These are phyloP conservation scores for Crocodylus rhombifer DNA, from an alignment of 2,797 vertebrate species.

Conservation along the genomic window DNA sequence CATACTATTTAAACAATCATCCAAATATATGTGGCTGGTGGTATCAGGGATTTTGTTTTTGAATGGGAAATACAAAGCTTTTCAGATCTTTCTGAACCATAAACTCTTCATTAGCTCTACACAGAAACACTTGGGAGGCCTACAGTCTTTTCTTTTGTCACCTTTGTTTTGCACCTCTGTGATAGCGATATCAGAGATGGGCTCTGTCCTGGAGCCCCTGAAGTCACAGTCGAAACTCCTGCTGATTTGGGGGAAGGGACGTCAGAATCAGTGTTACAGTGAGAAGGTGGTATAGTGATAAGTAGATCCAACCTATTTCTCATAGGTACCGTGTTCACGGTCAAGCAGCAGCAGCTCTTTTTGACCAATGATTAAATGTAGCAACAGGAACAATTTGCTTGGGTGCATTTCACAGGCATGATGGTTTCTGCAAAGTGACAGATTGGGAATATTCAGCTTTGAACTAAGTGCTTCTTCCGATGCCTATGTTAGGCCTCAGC, in stretches of 20 bases:
- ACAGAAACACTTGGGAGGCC: not conserved
- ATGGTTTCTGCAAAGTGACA: constrained; percentile 40
- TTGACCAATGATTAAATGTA: constrained; percentile 47
- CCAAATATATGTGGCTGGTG: not conserved
- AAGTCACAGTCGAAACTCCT: not conserved
- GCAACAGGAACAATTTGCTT: constrained; percentile 9
- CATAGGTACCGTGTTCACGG: not conserved
- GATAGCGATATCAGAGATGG: not conserved
- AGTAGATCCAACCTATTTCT: not conserved
- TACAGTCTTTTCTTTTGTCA: not conserved
- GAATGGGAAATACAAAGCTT: not conserved
- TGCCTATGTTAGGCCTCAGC: not conserved
- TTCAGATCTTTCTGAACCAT: not conserved
- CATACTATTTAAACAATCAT: not conserved
- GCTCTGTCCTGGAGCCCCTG: not conserved
- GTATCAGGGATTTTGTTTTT: not conserved
- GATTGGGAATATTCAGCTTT: constrained; percentile 30
- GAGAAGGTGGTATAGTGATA: not conserved
- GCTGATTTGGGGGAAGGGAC: not conserved
- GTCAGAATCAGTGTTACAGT: not conserved
- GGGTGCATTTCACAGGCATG: not conserved
- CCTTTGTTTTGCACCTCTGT: not conserved
- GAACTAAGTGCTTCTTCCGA: not conserved
- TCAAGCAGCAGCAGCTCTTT: not conserved
- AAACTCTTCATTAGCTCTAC: not conserved